Percentiles rank a stretch among this genome's conserved stretches.
phyloP scores from a whole-genome alignment of 2,113 vertebrate genomes.

The Cololabis saira region DNA sequence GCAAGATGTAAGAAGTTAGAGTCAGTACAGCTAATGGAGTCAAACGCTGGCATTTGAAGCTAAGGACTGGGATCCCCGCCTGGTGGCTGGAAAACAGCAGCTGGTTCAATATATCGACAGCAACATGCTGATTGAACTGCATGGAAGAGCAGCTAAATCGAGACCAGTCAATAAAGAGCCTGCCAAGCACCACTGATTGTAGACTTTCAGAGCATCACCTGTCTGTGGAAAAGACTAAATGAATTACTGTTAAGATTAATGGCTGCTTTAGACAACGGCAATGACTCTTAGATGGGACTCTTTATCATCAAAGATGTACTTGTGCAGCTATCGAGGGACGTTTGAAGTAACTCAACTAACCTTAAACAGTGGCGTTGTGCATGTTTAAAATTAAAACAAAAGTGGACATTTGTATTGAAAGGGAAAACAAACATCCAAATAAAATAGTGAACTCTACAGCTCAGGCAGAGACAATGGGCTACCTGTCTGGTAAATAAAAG shows the following conservation, averaged over 20 bases:
- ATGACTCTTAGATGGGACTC: background rate
- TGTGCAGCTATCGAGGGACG: background rate
- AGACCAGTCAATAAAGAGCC: constrained; percentile 20
- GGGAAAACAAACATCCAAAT: no score
- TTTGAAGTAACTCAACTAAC: background rate
- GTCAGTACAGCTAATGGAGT: background rate
- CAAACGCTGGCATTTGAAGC: background rate
- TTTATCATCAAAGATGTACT: background rate
- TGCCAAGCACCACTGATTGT: constrained; percentile 19
- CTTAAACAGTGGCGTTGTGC: no score
- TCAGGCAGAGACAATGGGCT: no score
- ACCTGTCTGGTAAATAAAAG: no score
- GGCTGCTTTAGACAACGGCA: background rate
- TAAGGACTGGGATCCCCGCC: background rate
- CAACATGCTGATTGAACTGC: constrained; percentile 16
- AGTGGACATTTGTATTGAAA: no score
- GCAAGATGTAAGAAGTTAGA: background rate
- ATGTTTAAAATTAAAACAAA: no score
- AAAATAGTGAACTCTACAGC: background rate
- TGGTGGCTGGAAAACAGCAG: constrained; percentile 13
- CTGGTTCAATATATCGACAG: constrained; percentile 19
- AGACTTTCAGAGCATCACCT: constrained; percentile 6
- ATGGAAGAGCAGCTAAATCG: constrained; percentile 22
- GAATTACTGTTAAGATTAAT: constrained; percentile 4
- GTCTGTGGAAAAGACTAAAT: constrained; percentile 3